These are phyloP conservation scores for Xylocampa areola DNA, from an alignment of 2,888 invertebrate species.

Conservation along the genomic window DNA sequence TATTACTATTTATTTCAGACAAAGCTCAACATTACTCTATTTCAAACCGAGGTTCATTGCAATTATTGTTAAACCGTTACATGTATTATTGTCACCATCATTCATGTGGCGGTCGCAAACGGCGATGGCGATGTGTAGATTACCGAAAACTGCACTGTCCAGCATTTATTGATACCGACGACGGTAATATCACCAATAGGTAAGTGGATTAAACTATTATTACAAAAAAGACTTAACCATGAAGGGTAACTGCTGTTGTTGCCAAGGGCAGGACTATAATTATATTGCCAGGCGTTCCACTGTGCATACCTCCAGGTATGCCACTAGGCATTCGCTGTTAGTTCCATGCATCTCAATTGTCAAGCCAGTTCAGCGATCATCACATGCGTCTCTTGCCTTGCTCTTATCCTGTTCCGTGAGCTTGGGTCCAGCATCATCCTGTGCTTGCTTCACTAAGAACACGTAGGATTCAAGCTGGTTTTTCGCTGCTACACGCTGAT, in stretches of 20 bases:
- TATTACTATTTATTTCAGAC: conserved; percentile 51
- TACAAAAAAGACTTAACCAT: not conserved
- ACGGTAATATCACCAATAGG: conserved; percentile 69
- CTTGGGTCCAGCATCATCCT: conserved; percentile 91
- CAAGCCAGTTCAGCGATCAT: conserved; percentile 92
- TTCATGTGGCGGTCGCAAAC: conserved; percentile 63
- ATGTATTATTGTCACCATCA: conserved; percentile 75
- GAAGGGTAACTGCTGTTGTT: too few species aligned
- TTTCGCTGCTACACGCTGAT: conserved; percentile 91
- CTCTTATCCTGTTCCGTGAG: conserved; percentile 91
- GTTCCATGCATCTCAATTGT: conserved; percentile 90
- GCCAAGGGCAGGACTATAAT: conserved; percentile 34
- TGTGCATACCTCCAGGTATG: conserved; percentile 52
- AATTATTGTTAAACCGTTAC: conserved; percentile 75
- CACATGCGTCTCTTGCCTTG: conserved; percentile 84
- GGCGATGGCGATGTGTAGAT: conserved; percentile 79
- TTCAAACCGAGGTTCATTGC: conserved; percentile 73
- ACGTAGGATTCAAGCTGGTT: conserved; percentile 93
- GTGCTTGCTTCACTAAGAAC: conserved; percentile 92
- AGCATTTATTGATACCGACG: conserved; percentile 72
- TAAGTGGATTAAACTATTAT: conserved; percentile 45
- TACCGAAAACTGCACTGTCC: conserved; percentile 72
- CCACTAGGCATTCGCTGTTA: conserved; percentile 61
- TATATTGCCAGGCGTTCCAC: conserved; percentile 37
- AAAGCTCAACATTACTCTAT: conserved; percentile 67